These are phyloP conservation scores for Drosophila triauraria DNA, from an alignment of 1,140 invertebrate species.

Conservation along the genomic window DNA sequence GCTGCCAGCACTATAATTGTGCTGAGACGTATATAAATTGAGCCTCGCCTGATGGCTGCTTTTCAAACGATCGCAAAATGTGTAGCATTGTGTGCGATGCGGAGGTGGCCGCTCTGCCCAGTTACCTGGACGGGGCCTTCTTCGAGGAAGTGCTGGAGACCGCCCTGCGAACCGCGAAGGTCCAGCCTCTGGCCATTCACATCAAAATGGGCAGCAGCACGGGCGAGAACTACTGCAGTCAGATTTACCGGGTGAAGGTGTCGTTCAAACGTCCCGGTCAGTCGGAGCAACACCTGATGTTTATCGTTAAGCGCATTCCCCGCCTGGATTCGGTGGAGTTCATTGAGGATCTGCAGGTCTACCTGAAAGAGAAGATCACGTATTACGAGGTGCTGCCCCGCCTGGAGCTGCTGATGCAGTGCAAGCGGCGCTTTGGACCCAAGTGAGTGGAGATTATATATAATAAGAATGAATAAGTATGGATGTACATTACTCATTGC, in stretches of 20 bases:
- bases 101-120: constrained; percentile 53
- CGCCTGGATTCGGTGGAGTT: constrained; percentile 58
- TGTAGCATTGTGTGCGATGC: constrained; percentile 67
- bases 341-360: constrained; percentile 67
- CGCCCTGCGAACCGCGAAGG: constrained; percentile 48
- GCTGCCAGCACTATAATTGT: constrained; percentile 4
- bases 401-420: constrained; percentile 63
- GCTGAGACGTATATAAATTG: constrained; percentile 51
- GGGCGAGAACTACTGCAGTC: constrained; percentile 79
- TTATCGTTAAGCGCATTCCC: constrained; percentile 76
- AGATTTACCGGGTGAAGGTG: constrained; percentile 61
- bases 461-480: not conserved
- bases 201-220: constrained; percentile 67
- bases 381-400: constrained; percentile 72
- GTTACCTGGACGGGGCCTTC: constrained; percentile 64
- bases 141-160: constrained; percentile 76
- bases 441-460: constrained; percentile 57
- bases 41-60: not conserved
- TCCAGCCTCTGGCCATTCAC: constrained; percentile 39
- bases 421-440: constrained; percentile 63
- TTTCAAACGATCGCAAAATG: constrained; percentile 62
- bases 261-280: not conserved
- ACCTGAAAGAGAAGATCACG: constrained; percentile 70
- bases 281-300: constrained; percentile 29
- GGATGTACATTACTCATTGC: not conserved